A percentile compares a stretch with the other conserved stretches of the same genome.
Evolutionary conservation across 2,888 invertebrate species (phyloP).

Genomic region (Caenorhabditis afra): DNA sequence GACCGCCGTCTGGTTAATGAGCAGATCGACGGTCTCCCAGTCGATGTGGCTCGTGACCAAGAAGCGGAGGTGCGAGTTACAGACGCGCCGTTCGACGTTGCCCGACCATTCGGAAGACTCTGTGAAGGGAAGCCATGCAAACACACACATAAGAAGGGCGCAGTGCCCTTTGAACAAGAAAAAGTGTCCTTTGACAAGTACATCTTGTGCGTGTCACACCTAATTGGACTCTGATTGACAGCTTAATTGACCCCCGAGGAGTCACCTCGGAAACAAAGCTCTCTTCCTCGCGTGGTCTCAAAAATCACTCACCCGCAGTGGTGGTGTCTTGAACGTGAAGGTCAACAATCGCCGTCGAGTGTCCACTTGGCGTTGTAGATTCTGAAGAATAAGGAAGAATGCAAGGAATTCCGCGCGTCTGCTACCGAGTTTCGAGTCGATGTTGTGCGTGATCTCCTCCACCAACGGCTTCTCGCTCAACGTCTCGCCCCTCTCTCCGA

Average conservation of each 20-base stretch:
- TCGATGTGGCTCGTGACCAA: conserved; percentile 63
- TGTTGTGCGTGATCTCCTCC: conserved; percentile 65
- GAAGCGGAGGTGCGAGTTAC: conserved; percentile 35
- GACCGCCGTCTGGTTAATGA: conserved; percentile 67
- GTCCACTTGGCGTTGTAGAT: conserved; percentile 59
- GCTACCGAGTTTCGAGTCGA: conserved; percentile 61
- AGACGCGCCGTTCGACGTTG: conserved; percentile 23
- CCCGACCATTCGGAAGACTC: conserved; percentile 34
- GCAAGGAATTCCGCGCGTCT: conserved; percentile 23
- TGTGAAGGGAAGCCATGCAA: conserved; percentile 50
- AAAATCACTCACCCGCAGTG: conserved; percentile 49
- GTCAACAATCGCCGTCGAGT: conserved; percentile 62
- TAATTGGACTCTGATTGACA: conserved; percentile 54
- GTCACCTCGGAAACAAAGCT: conserved; percentile 20
- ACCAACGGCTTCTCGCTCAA: conserved; percentile 58
- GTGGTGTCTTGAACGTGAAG: conserved; percentile 59
- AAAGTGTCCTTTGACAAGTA: conserved; percentile 50
- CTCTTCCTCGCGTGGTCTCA: conserved; percentile 23
- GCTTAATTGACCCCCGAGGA: conserved; percentile 34
- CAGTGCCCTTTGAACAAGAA: conserved; percentile 15
- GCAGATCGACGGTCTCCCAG: conserved; percentile 69
- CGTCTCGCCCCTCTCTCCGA: conserved; percentile 36
- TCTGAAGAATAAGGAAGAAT: conserved; percentile 42
- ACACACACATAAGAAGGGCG: conserved; percentile 16
- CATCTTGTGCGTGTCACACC: conserved; percentile 47